Percentiles rank a stretch among this genome's conserved stretches.
These are phyloP conservation scores for Schizothorax lantsangensis DNA, from an alignment of 2,797 vertebrate species.

Conservation along the genomic window DNA sequence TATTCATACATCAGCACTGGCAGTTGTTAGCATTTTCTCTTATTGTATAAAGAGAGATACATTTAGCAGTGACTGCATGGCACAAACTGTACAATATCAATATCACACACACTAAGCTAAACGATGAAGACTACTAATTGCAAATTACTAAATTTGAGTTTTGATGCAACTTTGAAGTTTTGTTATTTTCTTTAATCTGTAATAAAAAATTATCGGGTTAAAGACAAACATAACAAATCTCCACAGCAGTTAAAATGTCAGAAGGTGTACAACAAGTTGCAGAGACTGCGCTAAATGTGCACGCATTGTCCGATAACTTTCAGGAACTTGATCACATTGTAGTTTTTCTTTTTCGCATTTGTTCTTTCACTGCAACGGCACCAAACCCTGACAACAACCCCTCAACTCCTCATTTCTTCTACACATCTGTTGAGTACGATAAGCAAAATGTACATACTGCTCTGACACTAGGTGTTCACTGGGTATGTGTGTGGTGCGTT, in stretches of 20 bases:
- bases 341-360: neutral
- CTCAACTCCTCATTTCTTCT: constrained; percentile 19
- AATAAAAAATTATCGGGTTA: neutral
- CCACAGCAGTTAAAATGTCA: neutral
- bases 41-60: constrained; percentile 45
- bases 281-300: neutral
- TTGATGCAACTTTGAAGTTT: neutral
- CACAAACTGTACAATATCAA: constrained; percentile 36
- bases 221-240: neutral
- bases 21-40: constrained; percentile 44
- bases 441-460: constrained; percentile 35
- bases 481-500: constrained; percentile 22
- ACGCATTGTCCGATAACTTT: neutral
- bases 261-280: constrained; percentile 12
- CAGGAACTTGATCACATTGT: constrained; percentile 1
- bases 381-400: constrained; percentile 21
- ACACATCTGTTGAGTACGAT: constrained; percentile 40
- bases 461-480: constrained; percentile 28
- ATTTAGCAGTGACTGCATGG: constrained; percentile 20
- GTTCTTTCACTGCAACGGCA: neutral
- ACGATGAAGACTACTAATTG: neutral
- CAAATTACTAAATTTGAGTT: neutral
- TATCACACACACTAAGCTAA: neutral
- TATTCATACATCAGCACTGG: constrained; percentile 46
- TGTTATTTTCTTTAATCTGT: neutral